Base-by-base conservation (phyloP, 2,113 vertebrate genomes). In the Poicephalus gulielmi region DNA sequence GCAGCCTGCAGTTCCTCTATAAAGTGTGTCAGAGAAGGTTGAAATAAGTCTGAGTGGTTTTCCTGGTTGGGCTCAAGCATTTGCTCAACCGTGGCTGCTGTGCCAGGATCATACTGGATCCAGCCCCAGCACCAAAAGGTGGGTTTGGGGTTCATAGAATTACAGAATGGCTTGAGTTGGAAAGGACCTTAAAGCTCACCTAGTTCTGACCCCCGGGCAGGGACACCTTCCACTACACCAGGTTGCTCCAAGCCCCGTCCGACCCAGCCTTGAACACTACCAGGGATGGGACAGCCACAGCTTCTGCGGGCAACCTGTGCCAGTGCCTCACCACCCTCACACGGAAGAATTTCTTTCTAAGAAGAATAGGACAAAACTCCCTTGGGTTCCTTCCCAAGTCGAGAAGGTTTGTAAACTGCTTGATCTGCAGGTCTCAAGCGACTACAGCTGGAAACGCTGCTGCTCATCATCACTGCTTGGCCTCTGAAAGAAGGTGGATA, bases 11-110 rank as follows among this genome's bases (percentile, higher is more conserved):
- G 46, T 0, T 86, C 11, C 35, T 55, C 49, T 10, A 12, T 6
- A 49, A 24, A 50, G 67, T 1, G 18, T 60, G 20, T 24, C 39
- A 27, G 30, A 46, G 53, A 15, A 10, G 33, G 33, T 69, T 31
- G 85, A 33, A 22, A 12, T 2, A 52, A 44, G 10, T 3, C 33
- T 0, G 1, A 18, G 59, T 0, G 1, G 7, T 57, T 52, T 57
- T 30, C 17, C 17, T 4, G 2, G 59, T 63, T 16, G 71, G 46
- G 50, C 55, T 43, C 17, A 2, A 47, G 12, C 27, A 4, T 18
- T 23, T 0, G 1, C 7, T 49, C 2, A 4, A n/a, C 74, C 7
- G 11, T 0, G 3, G 35, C 37, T 57, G 33, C 33, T 3, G 5
- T n/a, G 25, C 13, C 71, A 77, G 53, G 63, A 16, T 22, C 46